Base-by-base conservation (phyloP, 2,113 vertebrate species). In the Tor tambroides region DNA sequence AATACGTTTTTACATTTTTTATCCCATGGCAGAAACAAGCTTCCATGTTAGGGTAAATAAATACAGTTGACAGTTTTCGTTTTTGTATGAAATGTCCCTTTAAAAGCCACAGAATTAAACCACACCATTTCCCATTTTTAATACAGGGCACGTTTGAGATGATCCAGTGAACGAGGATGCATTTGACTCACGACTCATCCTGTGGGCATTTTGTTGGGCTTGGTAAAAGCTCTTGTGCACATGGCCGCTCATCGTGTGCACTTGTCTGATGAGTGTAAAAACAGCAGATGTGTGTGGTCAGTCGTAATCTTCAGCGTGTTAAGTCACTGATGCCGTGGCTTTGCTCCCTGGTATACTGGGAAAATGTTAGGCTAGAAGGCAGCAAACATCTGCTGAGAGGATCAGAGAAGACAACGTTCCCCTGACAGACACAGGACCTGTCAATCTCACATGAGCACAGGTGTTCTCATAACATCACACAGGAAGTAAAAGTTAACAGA, bases 301-400 rank as follows among this genome's bases (percentile, higher is more conserved):
- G 87, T 32, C 28, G 77, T 93, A 93, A 94, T 93, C 93, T 90
- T 88, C 21, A 88, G 82, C 88, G 82, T 89, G 90, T 92, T 89
- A 91, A 92, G 88, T 91, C 90, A 80, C 63, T 77, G 84, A 80
- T 79, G 90, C 86, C 76, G 85, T 83, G 87, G 89, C 89, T 90
- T 83, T 89, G 86, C 88, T 90, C 84, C 84, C 89, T 89, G 90
- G 61, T 59, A 87, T 80, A n/a, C 74, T 85, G 69, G 63, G 75
- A 69, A 80, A 75, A 75, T 51, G 61, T 81, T 80, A 54, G 61
- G 69, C 23, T 41, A 74, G 83, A 82, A 72, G 51, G 59, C 43
- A 43, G 35, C 28, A 85, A 49, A 41, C 83, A 32, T 89, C 51
- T 1, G 59, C 84, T 56, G 61, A 85, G 21, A 82, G 74, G 28